These are phyloP conservation scores for Proctacanthus coquilletti DNA, from an alignment of 1,140 invertebrate genomes.

Conservation along the genomic window DNA sequence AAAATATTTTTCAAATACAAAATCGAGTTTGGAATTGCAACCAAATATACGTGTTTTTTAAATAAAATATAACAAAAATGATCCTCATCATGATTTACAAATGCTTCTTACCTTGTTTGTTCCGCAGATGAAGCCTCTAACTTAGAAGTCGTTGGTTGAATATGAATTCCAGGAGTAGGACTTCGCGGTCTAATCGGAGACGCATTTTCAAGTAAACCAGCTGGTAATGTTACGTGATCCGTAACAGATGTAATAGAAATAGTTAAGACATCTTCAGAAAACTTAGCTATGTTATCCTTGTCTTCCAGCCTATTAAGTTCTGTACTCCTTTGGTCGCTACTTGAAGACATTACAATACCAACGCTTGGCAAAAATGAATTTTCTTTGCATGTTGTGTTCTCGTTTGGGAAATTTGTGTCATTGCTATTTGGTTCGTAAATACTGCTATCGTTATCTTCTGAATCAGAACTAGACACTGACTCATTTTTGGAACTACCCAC, in stretches of 20 bases:
- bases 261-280: conserved; percentile 30
- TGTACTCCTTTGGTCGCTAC: conserved; percentile 10
- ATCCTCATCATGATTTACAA: too few relatives aligned
- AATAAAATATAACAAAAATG: too few relatives aligned
- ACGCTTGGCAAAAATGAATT: conserved; percentile 44
- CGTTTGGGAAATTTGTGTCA: conserved; percentile 14
- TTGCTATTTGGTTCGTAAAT: conserved; percentile 32
- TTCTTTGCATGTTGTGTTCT: conserved; percentile 18
- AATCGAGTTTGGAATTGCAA: too few relatives aligned
- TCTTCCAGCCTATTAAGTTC: conserved; percentile 20
- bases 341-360: conserved; percentile 45
- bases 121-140: not conserved
- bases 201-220: conserved; percentile 24
- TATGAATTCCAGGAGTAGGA: conserved; percentile 45
- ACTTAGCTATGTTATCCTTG: conserved; percentile 30
- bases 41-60: too few relatives aligned
- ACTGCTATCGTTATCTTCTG: conserved; percentile 34
- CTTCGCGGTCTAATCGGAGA: conserved; percentile 26
- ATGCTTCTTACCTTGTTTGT: too few relatives aligned
- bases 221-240: conserved; percentile 39
- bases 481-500: conserved; percentile 12
- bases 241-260: conserved; percentile 36
- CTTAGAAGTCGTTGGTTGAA: conserved; percentile 15
- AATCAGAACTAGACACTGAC: conserved; percentile 29
- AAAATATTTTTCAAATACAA: too few relatives aligned